phyloP scores from a whole-genome alignment of 2,797 vertebrate species.

The Gallinago solitaria region DNA sequence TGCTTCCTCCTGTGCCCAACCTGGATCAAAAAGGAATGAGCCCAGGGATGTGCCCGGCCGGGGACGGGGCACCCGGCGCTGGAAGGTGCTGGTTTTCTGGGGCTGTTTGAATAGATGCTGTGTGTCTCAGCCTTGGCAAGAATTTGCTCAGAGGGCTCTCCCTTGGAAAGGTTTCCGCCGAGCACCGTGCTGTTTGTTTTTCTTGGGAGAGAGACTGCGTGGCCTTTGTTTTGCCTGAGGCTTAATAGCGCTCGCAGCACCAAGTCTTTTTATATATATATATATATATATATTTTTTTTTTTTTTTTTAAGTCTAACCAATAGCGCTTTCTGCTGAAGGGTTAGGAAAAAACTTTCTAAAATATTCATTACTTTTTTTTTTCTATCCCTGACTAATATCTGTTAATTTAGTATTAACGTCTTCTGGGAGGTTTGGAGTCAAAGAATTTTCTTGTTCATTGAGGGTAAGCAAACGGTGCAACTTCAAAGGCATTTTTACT shows the following conservation, averaged over 20 bases:
- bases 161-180: neutral
- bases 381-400: neutral
- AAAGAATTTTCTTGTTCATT: neutral
- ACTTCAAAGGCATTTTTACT: conserved; percentile 76
- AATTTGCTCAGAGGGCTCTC: neutral
- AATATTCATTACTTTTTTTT: neutral
- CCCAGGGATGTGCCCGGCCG: neutral
- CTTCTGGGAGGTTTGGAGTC: neutral
- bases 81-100: neutral
- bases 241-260: neutral
- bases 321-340: neutral
- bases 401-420: neutral
- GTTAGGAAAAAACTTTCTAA: neutral
- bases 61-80: accelerated
- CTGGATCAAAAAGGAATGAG: conserved; percentile 1
- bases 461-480: conserved; percentile 36
- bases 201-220: neutral
- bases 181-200: neutral
- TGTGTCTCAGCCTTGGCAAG: neutral
- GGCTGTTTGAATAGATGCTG: neutral
- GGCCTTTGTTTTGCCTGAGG: conserved; percentile 16
- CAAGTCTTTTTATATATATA: neutral
- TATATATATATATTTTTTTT: neutral
- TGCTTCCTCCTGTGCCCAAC: conserved; percentile 30
- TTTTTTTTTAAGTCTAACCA: neutral